Base-by-base conservation (phyloP, 2,113 vertebrate species). In the Rhinogobius similis region DNA sequence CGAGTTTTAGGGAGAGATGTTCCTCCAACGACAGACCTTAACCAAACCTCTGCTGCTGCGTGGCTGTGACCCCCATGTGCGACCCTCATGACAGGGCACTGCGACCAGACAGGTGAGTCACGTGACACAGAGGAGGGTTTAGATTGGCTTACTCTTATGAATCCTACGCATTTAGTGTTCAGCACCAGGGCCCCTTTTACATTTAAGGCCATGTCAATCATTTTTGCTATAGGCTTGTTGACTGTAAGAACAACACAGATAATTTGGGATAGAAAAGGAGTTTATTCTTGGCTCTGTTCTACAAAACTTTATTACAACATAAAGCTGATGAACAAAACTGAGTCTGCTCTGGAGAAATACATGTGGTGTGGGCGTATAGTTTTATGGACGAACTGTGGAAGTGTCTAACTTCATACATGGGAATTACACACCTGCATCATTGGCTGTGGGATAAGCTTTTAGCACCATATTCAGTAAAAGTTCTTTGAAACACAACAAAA, bases 281-380 rank as follows among this genome's bases (percentile, higher is more conserved):
- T 90, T 87, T 86, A 90, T 80, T 91, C 81, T 87, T 89, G 75
- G 85, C 73, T 89, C 85, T 86, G 89, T 91, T 91, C 87, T 86
- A 89, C 87, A 86, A 87, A 90, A 92, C 90, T 91, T 92, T 91
- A 92, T 92, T 92, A 92, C 83, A 92, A 92, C 90, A 92, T 92
- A 92, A 92, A 92, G 90, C 84, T 86, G 87, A 86, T 26, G 81
- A 90, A 92, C 89, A 91, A 88, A 91, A 90, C 89, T 72, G 87
- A 69, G 86, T 92, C 89, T 73, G 72, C 65, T 64, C 24, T 56
- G 55, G 29, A 73, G 79, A 77, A 70, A 53, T 52, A 66, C 73
- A 73, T 24, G 29, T 73, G 32, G 75, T 82, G 65, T 82, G 81
- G 65, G 67, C 58, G 55, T n/a, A 70, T 48, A 65, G 61, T 44